phyloP scores from a whole-genome alignment of 2,888 invertebrate genomes.

The Elysia crispata region DNA sequence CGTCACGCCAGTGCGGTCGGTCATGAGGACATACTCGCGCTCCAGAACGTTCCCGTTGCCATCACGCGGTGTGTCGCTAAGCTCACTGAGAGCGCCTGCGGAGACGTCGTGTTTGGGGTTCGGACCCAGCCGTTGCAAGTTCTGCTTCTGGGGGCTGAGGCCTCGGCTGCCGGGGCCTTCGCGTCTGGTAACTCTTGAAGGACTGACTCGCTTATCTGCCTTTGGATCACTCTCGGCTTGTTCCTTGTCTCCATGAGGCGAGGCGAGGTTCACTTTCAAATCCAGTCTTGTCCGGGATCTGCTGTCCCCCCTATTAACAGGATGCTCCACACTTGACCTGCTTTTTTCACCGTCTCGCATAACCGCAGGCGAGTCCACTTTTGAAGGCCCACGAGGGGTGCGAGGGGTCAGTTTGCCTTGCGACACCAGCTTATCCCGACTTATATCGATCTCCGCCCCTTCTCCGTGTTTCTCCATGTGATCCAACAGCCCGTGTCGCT shows the following conservation, averaged over 20 bases:
- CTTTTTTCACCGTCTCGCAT: neutral
- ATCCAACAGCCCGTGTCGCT: conserved; percentile 23
- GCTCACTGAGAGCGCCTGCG: conserved; percentile 5
- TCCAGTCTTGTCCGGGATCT: no score
- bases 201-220: neutral
- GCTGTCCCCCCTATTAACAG: neutral
- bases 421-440: no score
- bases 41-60: neutral
- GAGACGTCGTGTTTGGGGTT: conserved; percentile 4
- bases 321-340: neutral
- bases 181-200: neutral
- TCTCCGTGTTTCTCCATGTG: neutral
- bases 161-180: neutral
- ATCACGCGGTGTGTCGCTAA: neutral
- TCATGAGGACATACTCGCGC: neutral
- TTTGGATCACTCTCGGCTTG: no score
- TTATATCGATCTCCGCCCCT: neutral
- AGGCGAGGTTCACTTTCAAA: no score
- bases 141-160: neutral
- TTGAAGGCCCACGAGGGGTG: neutral
- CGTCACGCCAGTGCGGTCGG: conserved; percentile 6
- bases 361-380: neutral
- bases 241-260: no score
- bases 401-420: no score
- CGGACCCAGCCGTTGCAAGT: no score